Conservation (phyloP, 2,888 invertebrate species). For the Altica lythri region DNA sequence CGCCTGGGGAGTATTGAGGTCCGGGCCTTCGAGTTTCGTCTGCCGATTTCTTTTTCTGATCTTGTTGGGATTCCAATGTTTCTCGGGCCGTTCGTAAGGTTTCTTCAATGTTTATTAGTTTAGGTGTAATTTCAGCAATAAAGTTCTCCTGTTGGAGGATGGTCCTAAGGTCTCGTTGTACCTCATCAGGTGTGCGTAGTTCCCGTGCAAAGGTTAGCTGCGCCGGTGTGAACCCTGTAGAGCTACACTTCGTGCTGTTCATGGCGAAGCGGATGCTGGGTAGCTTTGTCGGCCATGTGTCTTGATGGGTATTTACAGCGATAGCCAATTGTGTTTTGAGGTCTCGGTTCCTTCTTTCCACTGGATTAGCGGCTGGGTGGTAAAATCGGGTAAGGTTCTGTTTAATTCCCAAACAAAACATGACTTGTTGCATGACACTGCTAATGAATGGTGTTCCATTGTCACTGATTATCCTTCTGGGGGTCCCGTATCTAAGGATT, state of each 20-base stretch:
- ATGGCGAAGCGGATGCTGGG: slow-evolving; percentile 51
- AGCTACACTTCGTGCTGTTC: slow-evolving; percentile 45
- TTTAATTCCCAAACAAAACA: slow-evolving; percentile 29
- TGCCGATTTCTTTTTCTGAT: background rate
- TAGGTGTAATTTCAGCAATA: slow-evolving; percentile 43
- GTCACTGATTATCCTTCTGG: slow-evolving; percentile 47
- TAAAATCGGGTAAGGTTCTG: slow-evolving; percentile 31
- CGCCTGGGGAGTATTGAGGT: background rate
- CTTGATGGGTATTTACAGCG: slow-evolving; percentile 45
- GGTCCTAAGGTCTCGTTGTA: slow-evolving; percentile 13
- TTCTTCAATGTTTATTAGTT: slow-evolving; percentile 14
- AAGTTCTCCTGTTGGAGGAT: slow-evolving; percentile 29
- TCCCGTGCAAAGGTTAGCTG: slow-evolving; percentile 50
- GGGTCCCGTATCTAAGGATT: slow-evolving; percentile 47
- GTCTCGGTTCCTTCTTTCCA: slow-evolving; percentile 43
- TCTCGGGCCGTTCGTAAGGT: slow-evolving; percentile 22
- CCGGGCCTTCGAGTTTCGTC: background rate
- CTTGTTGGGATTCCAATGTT: slow-evolving; percentile 7
- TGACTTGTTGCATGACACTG: slow-evolving; percentile 46
- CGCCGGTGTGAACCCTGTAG: slow-evolving; percentile 47
- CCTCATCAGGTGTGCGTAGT: slow-evolving; percentile 47
- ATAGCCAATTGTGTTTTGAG: slow-evolving; percentile 46
- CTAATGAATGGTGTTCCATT: slow-evolving; percentile 48
- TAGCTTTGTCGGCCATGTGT: slow-evolving; percentile 45
- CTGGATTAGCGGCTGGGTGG: slow-evolving; percentile 36